Evolutionary conservation across 2,888 invertebrate species (phyloP).

Genomic region (Stenodera caucasica): DNA sequence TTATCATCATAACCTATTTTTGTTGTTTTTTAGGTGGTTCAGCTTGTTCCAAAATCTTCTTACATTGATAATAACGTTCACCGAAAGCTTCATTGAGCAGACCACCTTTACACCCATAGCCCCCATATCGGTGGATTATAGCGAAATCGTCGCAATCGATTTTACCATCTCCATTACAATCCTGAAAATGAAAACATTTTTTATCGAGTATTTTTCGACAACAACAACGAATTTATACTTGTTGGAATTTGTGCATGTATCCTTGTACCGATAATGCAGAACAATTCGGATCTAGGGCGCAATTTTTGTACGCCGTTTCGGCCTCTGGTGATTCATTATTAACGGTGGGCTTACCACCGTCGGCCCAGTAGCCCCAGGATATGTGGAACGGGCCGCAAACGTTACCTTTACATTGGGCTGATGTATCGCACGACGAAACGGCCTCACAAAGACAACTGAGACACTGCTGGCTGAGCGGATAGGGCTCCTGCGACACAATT

Average conservation of each 20-base stretch:
- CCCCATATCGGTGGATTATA: conserved; percentile 79
- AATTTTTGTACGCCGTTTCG: conserved; percentile 67
- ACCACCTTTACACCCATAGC: conserved; percentile 70
- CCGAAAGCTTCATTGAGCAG: conserved; percentile 65
- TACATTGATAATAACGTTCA: conserved; percentile 66
- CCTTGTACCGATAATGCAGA: conserved; percentile 75
- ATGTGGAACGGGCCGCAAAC: neutral
- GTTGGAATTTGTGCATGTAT: conserved; percentile 78
- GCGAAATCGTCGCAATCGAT: conserved; percentile 83
- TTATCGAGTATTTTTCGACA: neutral
- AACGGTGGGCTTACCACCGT: conserved; percentile 72
- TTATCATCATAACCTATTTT: no score
- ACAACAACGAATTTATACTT: conserved; percentile 57
- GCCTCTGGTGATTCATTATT: conserved; percentile 61
- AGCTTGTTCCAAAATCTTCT: conserved; percentile 55
- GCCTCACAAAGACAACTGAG: neutral
- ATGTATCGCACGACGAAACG: neutral
- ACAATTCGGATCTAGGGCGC: conserved; percentile 76
- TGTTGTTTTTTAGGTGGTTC: neutral
- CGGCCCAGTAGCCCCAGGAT: conserved; percentile 52
- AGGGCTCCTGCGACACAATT: neutral
- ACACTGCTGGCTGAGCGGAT: neutral
- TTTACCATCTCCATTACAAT: conserved; percentile 77
- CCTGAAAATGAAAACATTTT: conserved; percentile 61
- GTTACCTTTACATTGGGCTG: neutral